Conservation (phyloP, 2,888 invertebrate genomes). For the Drosophila ezoana region DNA sequence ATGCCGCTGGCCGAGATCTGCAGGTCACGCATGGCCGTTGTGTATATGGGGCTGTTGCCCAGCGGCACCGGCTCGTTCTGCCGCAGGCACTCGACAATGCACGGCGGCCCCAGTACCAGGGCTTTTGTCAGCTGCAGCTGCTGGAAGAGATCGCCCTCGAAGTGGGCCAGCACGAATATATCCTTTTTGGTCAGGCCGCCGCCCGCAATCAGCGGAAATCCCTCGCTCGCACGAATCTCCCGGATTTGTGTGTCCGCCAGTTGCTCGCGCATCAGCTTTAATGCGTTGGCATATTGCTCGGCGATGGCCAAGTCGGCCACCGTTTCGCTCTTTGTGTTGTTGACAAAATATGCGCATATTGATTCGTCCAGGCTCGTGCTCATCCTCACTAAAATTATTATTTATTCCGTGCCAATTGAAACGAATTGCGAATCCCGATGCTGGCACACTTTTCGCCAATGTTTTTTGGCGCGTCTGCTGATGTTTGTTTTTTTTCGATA, state of each 20-base stretch:
- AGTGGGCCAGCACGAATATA: slow-evolving; percentile 92
- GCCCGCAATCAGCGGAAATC: slow-evolving; percentile 86
- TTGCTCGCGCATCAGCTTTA: slow-evolving; percentile 72
- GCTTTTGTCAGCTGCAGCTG: slow-evolving; percentile 88
- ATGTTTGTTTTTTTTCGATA: slow-evolving; percentile 3
- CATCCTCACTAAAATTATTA: slow-evolving; percentile 40
- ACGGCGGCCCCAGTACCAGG: slow-evolving; percentile 93
- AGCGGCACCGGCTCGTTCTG: slow-evolving; percentile 91
- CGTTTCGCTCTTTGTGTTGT: slow-evolving; percentile 50
- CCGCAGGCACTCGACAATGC: slow-evolving; percentile 90
- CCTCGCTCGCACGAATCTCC: slow-evolving; percentile 89
- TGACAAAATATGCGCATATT: slow-evolving; percentile 82
- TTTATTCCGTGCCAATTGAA: not conserved
- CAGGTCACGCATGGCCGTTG: slow-evolving; percentile 91
- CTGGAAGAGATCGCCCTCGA: slow-evolving; percentile 90
- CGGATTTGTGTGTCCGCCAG: slow-evolving; percentile 81
- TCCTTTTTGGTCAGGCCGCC: slow-evolving; percentile 88
- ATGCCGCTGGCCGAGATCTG: slow-evolving; percentile 89
- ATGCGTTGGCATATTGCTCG: slow-evolving; percentile 62
- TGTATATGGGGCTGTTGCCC: slow-evolving; percentile 91
- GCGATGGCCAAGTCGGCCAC: slow-evolving; percentile 36
- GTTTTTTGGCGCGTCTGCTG: slow-evolving; percentile 39
- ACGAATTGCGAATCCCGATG: not conserved
- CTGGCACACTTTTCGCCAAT: slow-evolving; percentile 1
- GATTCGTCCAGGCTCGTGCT: slow-evolving; percentile 78